These are phyloP conservation scores for Anniella stebbinsi DNA, from an alignment of 2,797 vertebrate genomes.

Conservation along the genomic window DNA sequence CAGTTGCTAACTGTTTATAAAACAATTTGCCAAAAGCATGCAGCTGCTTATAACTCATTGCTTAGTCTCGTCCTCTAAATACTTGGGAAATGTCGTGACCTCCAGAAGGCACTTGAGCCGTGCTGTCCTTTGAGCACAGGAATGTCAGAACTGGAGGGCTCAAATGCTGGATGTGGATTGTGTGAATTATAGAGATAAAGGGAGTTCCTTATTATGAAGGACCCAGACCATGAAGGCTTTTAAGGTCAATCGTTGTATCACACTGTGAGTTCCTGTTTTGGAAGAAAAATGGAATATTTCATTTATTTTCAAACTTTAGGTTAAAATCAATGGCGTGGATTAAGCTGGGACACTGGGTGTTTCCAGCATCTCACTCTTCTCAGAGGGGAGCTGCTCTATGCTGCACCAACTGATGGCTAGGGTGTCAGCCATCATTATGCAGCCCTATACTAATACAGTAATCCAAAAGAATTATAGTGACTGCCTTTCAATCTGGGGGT, in stretches of 20 bases:
- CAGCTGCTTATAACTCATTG: neutral
- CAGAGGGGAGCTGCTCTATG: neutral
- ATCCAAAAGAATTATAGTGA: neutral
- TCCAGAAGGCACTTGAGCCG: neutral
- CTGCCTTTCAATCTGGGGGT: neutral
- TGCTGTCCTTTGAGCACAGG: neutral
- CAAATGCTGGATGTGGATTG: neutral
- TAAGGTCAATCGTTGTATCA: neutral
- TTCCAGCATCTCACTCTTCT: neutral
- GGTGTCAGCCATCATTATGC: neutral
- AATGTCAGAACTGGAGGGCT: neutral
- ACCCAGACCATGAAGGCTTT: neutral
- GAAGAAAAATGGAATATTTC: neutral
- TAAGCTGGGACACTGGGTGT: neutral
- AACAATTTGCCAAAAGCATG: neutral
- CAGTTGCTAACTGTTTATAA: constrained; percentile 2
- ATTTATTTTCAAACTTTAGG: neutral
- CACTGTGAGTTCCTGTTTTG: neutral
- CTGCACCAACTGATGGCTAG: neutral
- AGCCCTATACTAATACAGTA: neutral
- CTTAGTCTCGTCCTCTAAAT: neutral
- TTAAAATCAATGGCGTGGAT: neutral
- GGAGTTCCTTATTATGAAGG: neutral
- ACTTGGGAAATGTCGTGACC: neutral
- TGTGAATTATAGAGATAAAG: neutral